Evolutionary conservation across 2,888 invertebrate genomes (phyloP).

Genomic region (Thalpophila matura): DNA sequence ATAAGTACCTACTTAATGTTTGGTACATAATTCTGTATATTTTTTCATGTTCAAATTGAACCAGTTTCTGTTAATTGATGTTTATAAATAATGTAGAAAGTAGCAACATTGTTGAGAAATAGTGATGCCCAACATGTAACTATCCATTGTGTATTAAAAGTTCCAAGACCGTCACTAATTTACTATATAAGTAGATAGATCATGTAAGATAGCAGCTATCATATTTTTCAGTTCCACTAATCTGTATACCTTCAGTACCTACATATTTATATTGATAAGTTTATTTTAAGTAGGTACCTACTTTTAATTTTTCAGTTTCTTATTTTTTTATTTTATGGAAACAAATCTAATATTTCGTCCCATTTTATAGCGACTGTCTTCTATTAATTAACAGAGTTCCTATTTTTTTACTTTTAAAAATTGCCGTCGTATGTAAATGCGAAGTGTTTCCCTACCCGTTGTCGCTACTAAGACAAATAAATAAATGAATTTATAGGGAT

Average conservation of each 20-base stretch:
- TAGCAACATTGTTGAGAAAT: constrained; percentile 32
- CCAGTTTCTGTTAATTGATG: too few species aligned
- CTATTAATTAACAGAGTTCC: too few species aligned
- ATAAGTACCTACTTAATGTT: too few species aligned
- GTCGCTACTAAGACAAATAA: not conserved
- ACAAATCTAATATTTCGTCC: too few species aligned
- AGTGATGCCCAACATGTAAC: constrained; percentile 38
- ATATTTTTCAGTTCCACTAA: constrained; percentile 2
- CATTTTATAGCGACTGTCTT: too few species aligned
- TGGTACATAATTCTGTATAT: too few species aligned
- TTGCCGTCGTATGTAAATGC: too few species aligned
- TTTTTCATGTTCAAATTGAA: too few species aligned
- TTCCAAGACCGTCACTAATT: constrained; percentile 37
- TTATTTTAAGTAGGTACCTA: not conserved
- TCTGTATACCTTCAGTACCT: too few species aligned
- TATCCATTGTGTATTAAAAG: constrained; percentile 19
- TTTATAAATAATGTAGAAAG: too few species aligned
- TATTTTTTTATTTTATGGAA: not conserved
- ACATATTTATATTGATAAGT: too few species aligned
- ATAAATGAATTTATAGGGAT: not conserved
- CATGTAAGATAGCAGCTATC: constrained; percentile 20
- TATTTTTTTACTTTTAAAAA: too few species aligned
- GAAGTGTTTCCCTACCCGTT: constrained; percentile 6
- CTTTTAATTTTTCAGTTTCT: not conserved
- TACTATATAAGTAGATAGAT: constrained; percentile 11